Evolutionary conservation across 1,140 invertebrate genomes (phyloP).

Genomic region (Sycophila sp.): DNA sequence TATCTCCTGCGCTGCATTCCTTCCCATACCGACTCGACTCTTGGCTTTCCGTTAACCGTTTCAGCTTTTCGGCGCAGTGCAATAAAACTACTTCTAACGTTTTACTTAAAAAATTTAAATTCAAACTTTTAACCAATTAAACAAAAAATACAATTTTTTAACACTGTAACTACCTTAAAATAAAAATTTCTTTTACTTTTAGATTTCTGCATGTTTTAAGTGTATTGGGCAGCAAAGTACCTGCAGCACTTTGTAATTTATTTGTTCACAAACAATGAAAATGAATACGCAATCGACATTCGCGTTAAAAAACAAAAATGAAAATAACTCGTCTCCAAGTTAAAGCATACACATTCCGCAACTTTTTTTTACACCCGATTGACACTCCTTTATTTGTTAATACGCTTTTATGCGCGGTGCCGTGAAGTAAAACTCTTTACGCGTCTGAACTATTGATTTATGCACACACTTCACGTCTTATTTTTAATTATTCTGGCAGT

Average conservation of each 20-base stretch:
- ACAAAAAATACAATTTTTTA: no score
- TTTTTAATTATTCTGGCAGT: background rate
- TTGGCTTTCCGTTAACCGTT: no score
- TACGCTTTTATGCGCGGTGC: background rate
- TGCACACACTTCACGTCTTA: constrained; percentile 1
- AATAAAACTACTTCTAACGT: no score
- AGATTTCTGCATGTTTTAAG: constrained; percentile 16
- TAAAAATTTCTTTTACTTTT: constrained; percentile 20
- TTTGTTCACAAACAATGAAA: constrained; percentile 7
- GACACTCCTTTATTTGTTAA: constrained; percentile 5
- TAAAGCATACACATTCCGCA: constrained; percentile 32
- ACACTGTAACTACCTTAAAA: background rate
- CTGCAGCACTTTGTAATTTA: background rate
- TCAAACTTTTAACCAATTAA: no score
- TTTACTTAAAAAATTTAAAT: no score
- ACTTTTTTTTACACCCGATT: constrained; percentile 2
- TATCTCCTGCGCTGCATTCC: no score
- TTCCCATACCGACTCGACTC: no score
- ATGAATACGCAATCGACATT: constrained; percentile 1
- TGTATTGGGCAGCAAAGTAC: background rate
- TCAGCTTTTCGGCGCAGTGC: no score
- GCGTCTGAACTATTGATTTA: background rate
- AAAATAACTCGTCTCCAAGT: constrained; percentile 9
- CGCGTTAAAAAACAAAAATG: constrained; percentile 3
- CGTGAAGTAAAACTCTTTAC: constrained; percentile 13